phyloP scores from a whole-genome alignment of 1,140 invertebrate genomes.

The Agrilus planipennis region DNA sequence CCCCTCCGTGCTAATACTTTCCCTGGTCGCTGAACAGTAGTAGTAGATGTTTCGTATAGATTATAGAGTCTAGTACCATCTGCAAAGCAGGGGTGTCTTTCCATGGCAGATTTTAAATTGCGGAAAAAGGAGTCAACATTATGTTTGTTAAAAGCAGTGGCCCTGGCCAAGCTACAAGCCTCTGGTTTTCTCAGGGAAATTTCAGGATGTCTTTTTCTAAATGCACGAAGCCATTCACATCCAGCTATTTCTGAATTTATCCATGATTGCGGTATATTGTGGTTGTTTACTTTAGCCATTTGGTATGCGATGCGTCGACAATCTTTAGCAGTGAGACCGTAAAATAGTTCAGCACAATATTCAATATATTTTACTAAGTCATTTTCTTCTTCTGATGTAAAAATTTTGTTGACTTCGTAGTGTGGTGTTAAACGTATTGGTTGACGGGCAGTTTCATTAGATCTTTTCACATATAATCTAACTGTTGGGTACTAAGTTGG shows the following conservation, averaged over 20 bases:
- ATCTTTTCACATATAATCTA: too few relatives aligned
- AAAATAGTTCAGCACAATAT: constrained; percentile 22
- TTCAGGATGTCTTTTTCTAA: constrained; percentile 30
- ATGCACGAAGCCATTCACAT: constrained; percentile 30
- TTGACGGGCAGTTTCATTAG: too few relatives aligned
- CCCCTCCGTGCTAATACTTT: constrained; percentile 30
- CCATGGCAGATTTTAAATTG: constrained; percentile 17
- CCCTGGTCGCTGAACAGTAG: constrained; percentile 33
- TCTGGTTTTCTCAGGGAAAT: constrained; percentile 33
- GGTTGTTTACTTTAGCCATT: constrained; percentile 25
- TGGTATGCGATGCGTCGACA: constrained; percentile 31
- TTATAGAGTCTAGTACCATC: constrained; percentile 31
- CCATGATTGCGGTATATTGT: constrained; percentile 27
- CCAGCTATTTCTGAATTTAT: constrained; percentile 25
- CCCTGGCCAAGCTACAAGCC: constrained; percentile 32
- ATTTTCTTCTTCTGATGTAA: neutral
- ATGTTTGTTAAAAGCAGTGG: constrained; percentile 32
- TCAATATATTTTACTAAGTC: neutral
- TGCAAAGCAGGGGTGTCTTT: constrained; percentile 10
- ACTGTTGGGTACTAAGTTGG: too few relatives aligned
- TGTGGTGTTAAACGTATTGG: too few relatives aligned
- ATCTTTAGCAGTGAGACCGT: constrained; percentile 23
- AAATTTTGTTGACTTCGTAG: neutral
- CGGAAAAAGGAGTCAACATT: constrained; percentile 9
- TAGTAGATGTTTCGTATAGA: constrained; percentile 34